Base-by-base conservation (phyloP, 2,797 vertebrate genomes). In the Alfaro cultratus region DNA sequence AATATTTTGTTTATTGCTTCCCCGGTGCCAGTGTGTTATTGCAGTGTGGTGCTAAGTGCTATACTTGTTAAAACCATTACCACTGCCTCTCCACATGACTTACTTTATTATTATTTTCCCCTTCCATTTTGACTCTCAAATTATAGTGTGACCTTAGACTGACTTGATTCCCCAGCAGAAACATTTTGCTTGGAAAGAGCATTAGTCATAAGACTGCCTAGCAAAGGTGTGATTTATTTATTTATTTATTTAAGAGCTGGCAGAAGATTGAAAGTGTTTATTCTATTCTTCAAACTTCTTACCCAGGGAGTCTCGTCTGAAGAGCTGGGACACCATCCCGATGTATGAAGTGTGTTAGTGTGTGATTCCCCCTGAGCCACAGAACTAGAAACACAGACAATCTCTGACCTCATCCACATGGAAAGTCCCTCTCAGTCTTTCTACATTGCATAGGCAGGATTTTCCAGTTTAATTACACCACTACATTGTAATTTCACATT, bases 401-500 rank as follows among this genome's bases (percentile, higher is more conserved):
- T 77, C 82, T 68, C 75, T 80, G 87, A 85, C 91, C 88, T 1
- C 88, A 86, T 85, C 89, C 88, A 60, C 83, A 90, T 71, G 89
- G 90, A 92, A 92, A 90, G 86, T 91, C 89, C 90, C 91, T 49
- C 82, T 93, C 82, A 78, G 77, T 78, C 75, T 83, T 31, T 1
- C 64, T 76, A 21, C 62, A 11, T 74, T 46, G 73, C 81, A 11
- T 23, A 81, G 67, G 80, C 85, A 77, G 83, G 83, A 82, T 89
- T 90, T 92, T 91, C 88, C 90, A 86, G 68, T 89, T 89, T 90
- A 87, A 89, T 93, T 90, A 87, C 16, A 29, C 84, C 57, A 74
- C 76, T 74, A 36, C 77, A 87, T 84, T 85, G 88, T 91, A 87
- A 88, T 93, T 93, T 93, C 88, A 87, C 88, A 86, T 88, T n/a